These are phyloP conservation scores for Fregetta grallaria DNA, from an alignment of 2,113 vertebrate genomes.

Conservation along the genomic window DNA sequence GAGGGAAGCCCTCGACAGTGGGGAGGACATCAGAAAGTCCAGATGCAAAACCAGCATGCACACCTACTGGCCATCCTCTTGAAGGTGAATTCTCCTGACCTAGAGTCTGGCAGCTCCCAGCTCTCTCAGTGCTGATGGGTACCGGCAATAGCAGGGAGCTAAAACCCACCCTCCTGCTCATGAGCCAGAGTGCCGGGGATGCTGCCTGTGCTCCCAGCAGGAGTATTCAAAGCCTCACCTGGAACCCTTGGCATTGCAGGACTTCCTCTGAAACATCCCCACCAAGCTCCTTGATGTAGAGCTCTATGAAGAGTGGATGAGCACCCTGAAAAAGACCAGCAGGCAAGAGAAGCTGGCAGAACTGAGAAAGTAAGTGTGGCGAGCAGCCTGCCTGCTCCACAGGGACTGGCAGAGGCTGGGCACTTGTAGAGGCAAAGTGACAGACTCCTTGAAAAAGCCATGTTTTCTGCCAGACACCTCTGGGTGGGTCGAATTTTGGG, in stretches of 20 bases:
- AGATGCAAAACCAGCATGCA: neutral
- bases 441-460: neutral
- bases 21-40: rapidly evolving
- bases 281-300: neutral
- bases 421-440: neutral
- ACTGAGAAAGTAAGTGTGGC: neutral
- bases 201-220: neutral
- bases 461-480: neutral
- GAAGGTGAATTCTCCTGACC: neutral
- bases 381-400: neutral
- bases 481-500: neutral
- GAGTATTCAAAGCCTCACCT: neutral
- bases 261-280: neutral
- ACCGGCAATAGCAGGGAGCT: neutral
- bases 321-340: neutral
- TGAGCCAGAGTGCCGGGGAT: neutral
- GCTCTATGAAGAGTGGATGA: neutral
- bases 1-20: neutral
- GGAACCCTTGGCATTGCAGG: neutral
- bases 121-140: neutral
- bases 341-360: neutral
- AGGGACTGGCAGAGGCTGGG: neutral
- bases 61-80: too few species aligned
- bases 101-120: rapidly evolving
- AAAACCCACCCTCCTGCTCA: neutral